Evolutionary conservation across 2,113 vertebrate genomes (phyloP).

Genomic region (Nibea albiflora): DNA sequence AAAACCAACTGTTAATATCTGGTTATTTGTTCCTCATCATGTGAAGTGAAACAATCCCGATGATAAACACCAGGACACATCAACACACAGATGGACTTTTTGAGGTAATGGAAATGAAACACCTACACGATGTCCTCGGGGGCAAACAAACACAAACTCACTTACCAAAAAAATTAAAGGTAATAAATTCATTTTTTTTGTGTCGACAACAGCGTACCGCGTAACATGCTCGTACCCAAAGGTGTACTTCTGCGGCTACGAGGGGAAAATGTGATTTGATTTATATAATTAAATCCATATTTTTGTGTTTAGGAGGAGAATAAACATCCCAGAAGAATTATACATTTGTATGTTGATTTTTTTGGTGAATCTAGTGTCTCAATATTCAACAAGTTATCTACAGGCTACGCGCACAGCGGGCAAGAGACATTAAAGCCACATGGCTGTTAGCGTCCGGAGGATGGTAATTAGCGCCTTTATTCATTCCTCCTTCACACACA

Average conservation of each 20-base stretch:
- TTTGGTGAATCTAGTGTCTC: background rate
- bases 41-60: background rate
- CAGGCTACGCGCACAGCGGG: background rate
- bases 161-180: background rate
- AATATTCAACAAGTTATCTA: background rate
- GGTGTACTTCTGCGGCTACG: too few relatives aligned
- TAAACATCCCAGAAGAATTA: background rate
- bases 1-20: background rate
- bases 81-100: slow-evolving; percentile 1
- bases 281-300: background rate
- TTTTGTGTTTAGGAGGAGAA: background rate
- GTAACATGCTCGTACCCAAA: too few relatives aligned
- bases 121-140: slow-evolving; percentile 19
- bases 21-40: background rate
- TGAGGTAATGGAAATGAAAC: slow-evolving; percentile 9
- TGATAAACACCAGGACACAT: background rate
- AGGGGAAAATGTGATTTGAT: too few relatives aligned
- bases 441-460: too few relatives aligned
- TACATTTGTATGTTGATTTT: background rate
- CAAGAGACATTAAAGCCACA: too few relatives aligned
- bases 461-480: too few relatives aligned
- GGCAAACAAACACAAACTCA: slow-evolving; percentile 37
- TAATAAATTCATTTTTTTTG: too few relatives aligned
- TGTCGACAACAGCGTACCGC: too few relatives aligned
- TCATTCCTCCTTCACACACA: too few relatives aligned